Evolutionary conservation across 2,888 invertebrate genomes (phyloP), one percentile per base, ranked within the genome.

Genomic region (Amphipoea lucens): DNA sequence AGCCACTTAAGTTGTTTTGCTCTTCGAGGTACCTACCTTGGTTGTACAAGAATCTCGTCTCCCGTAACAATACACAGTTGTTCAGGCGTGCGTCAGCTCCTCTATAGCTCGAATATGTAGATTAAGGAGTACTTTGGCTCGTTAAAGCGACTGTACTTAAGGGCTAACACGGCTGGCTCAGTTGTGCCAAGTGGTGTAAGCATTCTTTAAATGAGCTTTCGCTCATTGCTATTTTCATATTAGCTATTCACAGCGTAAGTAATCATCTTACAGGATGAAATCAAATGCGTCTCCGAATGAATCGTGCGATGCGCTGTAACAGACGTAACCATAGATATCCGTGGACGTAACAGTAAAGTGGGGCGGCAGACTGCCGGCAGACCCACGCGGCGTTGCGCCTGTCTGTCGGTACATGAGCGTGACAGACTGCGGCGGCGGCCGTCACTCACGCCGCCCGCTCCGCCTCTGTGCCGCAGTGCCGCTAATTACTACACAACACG

Each of bases 401-500:
- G 70, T 60, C 72, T 66, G 63, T 12, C 11, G 54, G 48, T 75
- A 57, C 72, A 20, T 48, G 75, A 72, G 66, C 40, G 42, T 45
- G 86, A 60, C 57, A 67, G 54, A 74, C 51, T 68, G 57, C n/a
- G 54, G 85, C 60, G 40, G n/a, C 54, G 45, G 11, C 17, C 54
- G 40, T 17, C 36, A n/a, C 67, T 54, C 45, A 51, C 17, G 40
- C 17, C 2, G 62, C 40, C 48, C 23, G 23, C 5, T 23, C 17
- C 69, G 12, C 51, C 48, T 23, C 48, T 29, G 23, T 45, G 80
- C 74, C 74, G 57, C 82, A 82, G 11, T 63, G 48, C 45, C 45
- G 76, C 74, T 82, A 76, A 84, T 84, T 81, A 72, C 57, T 62
- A 70, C 63, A 69, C 82, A 81, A 74, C 70, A 76, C 60, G 57